Evolutionary conservation across 2,797 vertebrate genomes (phyloP), one percentile per base, ranked within the genome.

Genomic region (Crenichthys baileyi): DNA sequence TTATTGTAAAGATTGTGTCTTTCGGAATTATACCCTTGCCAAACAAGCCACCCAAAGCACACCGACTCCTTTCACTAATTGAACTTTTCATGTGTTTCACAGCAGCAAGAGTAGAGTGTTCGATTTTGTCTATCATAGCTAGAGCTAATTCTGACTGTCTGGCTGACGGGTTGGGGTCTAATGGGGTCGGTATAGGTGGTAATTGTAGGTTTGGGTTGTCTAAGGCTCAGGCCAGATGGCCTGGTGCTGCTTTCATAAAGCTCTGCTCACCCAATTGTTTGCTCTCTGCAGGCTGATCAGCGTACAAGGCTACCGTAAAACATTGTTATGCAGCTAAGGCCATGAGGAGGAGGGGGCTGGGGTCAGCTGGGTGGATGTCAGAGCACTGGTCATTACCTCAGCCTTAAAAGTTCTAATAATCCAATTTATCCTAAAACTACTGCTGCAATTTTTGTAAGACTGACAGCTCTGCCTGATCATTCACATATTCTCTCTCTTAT

Each of bases 181-280:
- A 87, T 87, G 90, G 93, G 93, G 92, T 93, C 90, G 96, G 95
- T 94, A 96, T 91, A 95, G 80, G 94, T 95, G 96, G 94, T 95
- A 96, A 97, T 96, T 96, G 96, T 94, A 95, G 94, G 88, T 94
- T 95, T 91, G 95, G 94, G 95, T 94, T 94, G 95, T 97, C 91
- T 93, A 93, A 92, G 90, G 94, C 93, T 90, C 91, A 74, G 92
- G 94, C 96, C 97, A 98, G 97, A 98, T 98, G 97, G 96, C 94
- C 94, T 88, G 63, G 63, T 93, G 91, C 85, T 92, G 67, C 94
- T 96, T 94, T 93, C 83, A 92, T 90, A 96, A 95, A 95, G 95
- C 85, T 93, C 88, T 83, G 87, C 90, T 95, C 92, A 95, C 93
- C 95, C 94, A 91, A 84, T 85, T 95, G 95, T 95, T 96, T 95